Percentiles rank a stretch among this genome's conserved stretches.
Conservation (phyloP, 2,113 vertebrate species). For the Sinocyclocheilus anshuiensis region DNA sequence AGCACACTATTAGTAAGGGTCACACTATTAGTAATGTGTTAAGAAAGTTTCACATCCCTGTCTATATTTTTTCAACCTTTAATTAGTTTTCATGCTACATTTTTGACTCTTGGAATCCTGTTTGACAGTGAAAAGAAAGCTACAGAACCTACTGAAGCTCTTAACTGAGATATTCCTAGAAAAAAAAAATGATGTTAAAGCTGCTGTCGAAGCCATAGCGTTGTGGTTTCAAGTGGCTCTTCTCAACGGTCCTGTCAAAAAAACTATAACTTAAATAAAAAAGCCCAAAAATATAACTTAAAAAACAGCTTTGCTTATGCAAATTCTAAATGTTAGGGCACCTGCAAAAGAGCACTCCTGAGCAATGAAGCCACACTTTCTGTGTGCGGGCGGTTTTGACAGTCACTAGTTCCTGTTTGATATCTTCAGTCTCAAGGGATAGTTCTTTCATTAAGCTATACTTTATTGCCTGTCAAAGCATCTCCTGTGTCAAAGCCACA, state of each 20-base stretch:
- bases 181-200: neutral
- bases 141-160: neutral
- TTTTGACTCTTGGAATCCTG: too few species aligned
- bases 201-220: neutral
- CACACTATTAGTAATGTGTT: too few species aligned
- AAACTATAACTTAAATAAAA: too few species aligned
- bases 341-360: slow-evolving; percentile 1
- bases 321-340: neutral
- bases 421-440: neutral
- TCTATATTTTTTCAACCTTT: too few species aligned
- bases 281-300: neutral
- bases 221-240: neutral
- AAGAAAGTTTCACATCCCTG: too few species aligned
- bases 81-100: too few species aligned
- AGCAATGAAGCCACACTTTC: slow-evolving; percentile 20
- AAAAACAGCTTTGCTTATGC: neutral
- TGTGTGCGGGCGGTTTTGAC: neutral
- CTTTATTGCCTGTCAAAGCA: neutral
- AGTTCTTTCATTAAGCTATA: neutral
- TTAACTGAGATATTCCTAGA: neutral
- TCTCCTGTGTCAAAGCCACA: too few species aligned
- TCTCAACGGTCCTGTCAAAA: neutral
- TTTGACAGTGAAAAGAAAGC: too few species aligned
- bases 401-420: slow-evolving; percentile 13
- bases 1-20: too few species aligned